Conservation (phyloP, 2,888 invertebrate genomes). For the Eutolmus rufibarbis region DNA sequence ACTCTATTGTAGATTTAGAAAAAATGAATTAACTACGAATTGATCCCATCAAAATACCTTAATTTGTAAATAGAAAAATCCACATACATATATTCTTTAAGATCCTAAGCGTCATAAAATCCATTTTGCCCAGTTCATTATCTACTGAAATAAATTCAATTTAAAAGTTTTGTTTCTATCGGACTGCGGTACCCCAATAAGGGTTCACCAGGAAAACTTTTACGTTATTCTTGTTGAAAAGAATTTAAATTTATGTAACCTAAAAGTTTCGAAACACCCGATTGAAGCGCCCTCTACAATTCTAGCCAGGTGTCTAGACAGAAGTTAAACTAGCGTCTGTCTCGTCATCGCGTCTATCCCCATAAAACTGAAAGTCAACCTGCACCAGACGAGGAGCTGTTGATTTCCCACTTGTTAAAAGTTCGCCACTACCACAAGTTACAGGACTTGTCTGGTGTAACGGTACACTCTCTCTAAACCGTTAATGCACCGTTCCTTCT, state of each 20-base stretch:
- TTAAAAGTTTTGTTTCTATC: not conserved
- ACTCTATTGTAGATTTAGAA: too few species aligned
- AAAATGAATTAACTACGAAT: too few species aligned
- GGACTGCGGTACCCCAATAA: not conserved
- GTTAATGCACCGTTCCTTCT: not conserved
- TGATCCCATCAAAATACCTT: too few species aligned
- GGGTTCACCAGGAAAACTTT: not conserved
- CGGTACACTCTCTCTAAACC: not conserved
- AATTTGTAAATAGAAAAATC: too few species aligned
- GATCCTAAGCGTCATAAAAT: too few species aligned
- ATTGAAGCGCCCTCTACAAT: not conserved
- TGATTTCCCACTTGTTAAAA: not conserved
- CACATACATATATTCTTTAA: too few species aligned
- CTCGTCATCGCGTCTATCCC: not conserved
- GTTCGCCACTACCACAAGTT: not conserved
- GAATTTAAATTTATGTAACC: not conserved
- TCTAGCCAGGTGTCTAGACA: not conserved
- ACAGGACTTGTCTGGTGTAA: not conserved
- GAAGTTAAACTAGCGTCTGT: not conserved
- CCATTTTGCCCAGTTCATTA: too few species aligned
- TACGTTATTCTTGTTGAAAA: not conserved
- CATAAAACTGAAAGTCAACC: not conserved
- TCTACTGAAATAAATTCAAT: not conserved
- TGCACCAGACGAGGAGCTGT: not conserved
- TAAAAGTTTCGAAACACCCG: not conserved